Evolutionary conservation across 2,797 vertebrate species (phyloP).

Genomic region (Florisuga fusca): DNA sequence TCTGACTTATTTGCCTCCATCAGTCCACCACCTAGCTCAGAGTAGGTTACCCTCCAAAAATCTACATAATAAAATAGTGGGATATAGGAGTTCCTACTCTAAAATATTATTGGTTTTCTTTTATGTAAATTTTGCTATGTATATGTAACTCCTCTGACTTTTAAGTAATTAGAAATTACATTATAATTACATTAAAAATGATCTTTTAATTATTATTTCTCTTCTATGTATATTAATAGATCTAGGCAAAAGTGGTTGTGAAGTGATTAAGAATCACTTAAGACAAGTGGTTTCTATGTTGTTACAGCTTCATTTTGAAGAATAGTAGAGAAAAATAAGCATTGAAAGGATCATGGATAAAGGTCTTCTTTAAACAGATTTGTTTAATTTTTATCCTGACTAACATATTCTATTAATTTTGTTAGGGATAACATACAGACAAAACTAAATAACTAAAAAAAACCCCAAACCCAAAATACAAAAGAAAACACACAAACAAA

Average conservation of each 20-base stretch:
- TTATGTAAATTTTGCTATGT: not conserved
- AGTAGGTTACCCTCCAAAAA: not conserved
- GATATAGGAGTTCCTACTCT: not conserved
- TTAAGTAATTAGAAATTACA: not conserved
- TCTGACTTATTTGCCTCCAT: not conserved
- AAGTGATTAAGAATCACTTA: not conserved
- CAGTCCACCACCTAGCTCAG: rapidly evolving
- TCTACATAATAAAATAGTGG: not conserved
- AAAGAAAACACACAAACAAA: too few species aligned
- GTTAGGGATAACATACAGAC: not conserved
- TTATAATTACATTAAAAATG: not conserved
- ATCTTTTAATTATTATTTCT: not conserved
- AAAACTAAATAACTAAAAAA: too few species aligned
- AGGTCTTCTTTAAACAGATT: not conserved
- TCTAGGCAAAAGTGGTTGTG: not conserved
- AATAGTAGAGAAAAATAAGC: not conserved
- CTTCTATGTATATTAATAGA: not conserved
- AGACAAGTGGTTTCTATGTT: not conserved
- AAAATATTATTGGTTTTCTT: not conserved
- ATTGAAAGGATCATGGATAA: not conserved
- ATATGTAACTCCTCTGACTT: not conserved
- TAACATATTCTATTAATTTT: not conserved
- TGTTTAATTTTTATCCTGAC: not conserved
- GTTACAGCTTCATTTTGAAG: not conserved
- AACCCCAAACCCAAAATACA: too few species aligned